These are phyloP conservation scores for Tautogolabrus adspersus DNA, from an alignment of 2,113 vertebrate genomes.

Conservation along the genomic window DNA sequence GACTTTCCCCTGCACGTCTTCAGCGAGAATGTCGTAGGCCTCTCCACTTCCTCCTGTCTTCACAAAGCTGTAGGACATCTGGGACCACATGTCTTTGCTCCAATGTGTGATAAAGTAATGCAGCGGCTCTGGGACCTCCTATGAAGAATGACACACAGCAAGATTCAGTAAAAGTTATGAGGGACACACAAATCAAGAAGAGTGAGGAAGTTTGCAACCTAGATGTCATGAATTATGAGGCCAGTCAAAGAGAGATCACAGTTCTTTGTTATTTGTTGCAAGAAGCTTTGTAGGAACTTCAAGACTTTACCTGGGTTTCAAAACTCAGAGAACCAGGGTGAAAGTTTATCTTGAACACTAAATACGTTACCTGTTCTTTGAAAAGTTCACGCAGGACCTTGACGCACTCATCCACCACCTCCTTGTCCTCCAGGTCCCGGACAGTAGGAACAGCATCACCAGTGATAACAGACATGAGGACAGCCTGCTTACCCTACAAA, in stretches of 20 bases:
- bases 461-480: conserved; percentile 95
- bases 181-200: not conserved
- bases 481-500: conserved; percentile 89
- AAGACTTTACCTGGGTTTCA: not conserved
- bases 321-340: not conserved
- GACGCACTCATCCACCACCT: conserved; percentile 91
- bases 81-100: conserved; percentile 93
- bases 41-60: conserved; percentile 96
- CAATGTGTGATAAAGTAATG: conserved; percentile 93
- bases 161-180: not conserved
- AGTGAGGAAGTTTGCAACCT: not conserved
- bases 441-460: conserved; percentile 90
- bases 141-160: not conserved
- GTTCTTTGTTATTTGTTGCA: too few species aligned
- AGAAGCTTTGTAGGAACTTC: too few species aligned
- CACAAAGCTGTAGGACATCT: conserved; percentile 98
- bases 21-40: conserved; percentile 95
- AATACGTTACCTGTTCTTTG: conserved; percentile 90
- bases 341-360: not conserved
- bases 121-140: conserved; percentile 94
- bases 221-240: too few species aligned
- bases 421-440: conserved; percentile 88
- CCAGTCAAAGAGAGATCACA: too few species aligned
- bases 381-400: conserved; percentile 91
- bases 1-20: conserved; percentile 93